These are phyloP conservation scores for Plemyria rubiginata DNA, from an alignment of 2,888 invertebrate genomes.

Conservation along the genomic window DNA sequence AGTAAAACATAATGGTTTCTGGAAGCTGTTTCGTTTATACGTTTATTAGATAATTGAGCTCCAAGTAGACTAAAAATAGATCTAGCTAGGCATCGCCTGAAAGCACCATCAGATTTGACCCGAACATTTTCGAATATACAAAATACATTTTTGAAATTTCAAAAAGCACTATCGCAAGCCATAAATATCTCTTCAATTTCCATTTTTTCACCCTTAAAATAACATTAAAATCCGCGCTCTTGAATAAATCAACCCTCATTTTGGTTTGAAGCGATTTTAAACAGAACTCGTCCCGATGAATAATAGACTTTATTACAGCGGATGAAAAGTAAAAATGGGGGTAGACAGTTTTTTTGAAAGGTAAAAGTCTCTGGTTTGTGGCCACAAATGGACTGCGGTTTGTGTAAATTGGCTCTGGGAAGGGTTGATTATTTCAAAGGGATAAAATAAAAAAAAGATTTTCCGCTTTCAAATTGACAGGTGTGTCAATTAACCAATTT, in stretches of 20 bases:
- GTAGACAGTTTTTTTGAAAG: conserved; percentile 44
- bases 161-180: conserved; percentile 34
- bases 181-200: conserved; percentile 42
- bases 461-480: conserved; percentile 2
- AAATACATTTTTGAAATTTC: conserved; percentile 13
- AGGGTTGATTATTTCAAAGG: conserved; percentile 29
- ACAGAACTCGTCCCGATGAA: conserved; percentile 18
- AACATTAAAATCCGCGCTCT: conserved; percentile 42
- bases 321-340: conserved; percentile 33
- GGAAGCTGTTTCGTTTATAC: too few relatives aligned
- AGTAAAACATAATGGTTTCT: too few relatives aligned
- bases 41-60: too few relatives aligned
- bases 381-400: conserved; percentile 28
- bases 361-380: conserved; percentile 36
- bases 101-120: not conserved
- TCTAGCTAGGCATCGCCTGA: too few relatives aligned
- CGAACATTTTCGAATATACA: not conserved
- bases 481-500: conserved; percentile 10
- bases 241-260: conserved; percentile 44
- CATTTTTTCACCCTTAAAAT: conserved; percentile 43
- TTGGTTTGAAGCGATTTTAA: conserved; percentile 32
- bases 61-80: too few relatives aligned
- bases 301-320: conserved; percentile 32
- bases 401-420: conserved; percentile 19
- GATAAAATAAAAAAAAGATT: conserved; percentile 11